Percentiles rank a stretch among this genome's conserved stretches.
These are phyloP conservation scores for Cetonia aurata DNA, from an alignment of 2,888 invertebrate species.

Conservation along the genomic window DNA sequence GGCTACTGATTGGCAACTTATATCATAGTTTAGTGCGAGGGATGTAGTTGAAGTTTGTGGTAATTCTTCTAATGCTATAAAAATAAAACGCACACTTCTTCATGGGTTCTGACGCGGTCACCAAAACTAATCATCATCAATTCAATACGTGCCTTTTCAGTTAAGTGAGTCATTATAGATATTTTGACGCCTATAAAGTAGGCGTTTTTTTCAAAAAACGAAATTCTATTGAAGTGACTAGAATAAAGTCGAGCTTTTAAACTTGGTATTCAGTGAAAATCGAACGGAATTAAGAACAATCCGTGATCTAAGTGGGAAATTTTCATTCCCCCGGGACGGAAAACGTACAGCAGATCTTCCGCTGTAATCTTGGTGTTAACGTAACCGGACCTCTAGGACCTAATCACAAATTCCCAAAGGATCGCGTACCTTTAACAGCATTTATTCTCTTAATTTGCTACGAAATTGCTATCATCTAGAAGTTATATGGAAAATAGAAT, in stretches of 20 bases:
- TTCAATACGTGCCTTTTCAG: no score
- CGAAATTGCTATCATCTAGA: slow-evolving; percentile 35
- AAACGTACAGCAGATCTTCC: slow-evolving; percentile 41
- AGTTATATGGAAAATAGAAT: slow-evolving; percentile 36
- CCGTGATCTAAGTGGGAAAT: slow-evolving; percentile 42
- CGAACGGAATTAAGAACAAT: slow-evolving; percentile 38
- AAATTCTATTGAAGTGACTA: no score
- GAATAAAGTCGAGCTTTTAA: slow-evolving; percentile 22
- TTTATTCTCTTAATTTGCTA: slow-evolving; percentile 40
- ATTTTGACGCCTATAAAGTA: no score
- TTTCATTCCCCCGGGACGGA: slow-evolving; percentile 38
- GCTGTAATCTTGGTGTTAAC: slow-evolving; percentile 46
- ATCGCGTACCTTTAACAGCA: slow-evolving; percentile 44
- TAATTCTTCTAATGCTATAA: no score
- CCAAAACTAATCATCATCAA: no score
- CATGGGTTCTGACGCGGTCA: no score
- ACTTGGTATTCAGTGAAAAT: slow-evolving; percentile 3
- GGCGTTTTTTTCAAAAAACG: no score
- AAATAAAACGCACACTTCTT: no score
- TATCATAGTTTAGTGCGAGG: no score
- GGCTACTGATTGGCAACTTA: no score
- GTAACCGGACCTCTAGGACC: slow-evolving; percentile 49
- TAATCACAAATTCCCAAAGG: slow-evolving; percentile 54
- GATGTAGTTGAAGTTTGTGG: no score
- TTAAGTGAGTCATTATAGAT: no score